Evolutionary conservation across 2,888 invertebrate genomes (phyloP), one percentile per base, ranked within the genome.

Genomic region (Hirtodrosophila confusa): DNA sequence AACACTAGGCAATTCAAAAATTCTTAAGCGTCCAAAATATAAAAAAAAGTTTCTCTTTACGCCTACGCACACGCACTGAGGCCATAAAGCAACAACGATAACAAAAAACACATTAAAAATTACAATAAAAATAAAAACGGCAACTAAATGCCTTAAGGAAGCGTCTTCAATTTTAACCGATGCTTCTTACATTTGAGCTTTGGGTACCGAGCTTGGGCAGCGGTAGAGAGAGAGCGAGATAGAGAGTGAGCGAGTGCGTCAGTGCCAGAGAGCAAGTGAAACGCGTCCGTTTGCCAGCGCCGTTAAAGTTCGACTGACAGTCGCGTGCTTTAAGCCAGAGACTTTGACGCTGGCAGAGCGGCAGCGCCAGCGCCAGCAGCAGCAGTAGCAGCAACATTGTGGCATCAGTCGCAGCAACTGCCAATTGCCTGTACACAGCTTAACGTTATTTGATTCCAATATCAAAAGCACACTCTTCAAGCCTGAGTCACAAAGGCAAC

Each of bases 231-330:
- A 55, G 23, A 43, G 23, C 12, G n/a, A 24, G 44, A 43, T 39
- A 40, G 6, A 45, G 35, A 33, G 37, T 31, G 12, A 35, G 29
- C 3, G 56, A n/a, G 47, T 24, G 43, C 23, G 37, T 48, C 31
- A 51, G 33, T 44, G 43, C 33, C 23, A 29, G 50, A 56, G 73
- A 73, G 68, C 64, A 39, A 64, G 66, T 69, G 31, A 75, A 72
- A 82, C 83, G 77, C 83, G 88, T 79, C 83, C 79, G 83, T 61
- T 68, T 50, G 74, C 77, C 43, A 82, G 66, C 86, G 69, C 68
- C 79, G 80, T 85, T 79, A 61, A 69, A 75, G 66, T 85, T 76
- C 66, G 72, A 80, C 80, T 80, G 76, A 54, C 70, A 55, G 45
- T 45, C 50, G n/a, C 45, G 27, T 55, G 73, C 61, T 73, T 65